A percentile compares a stretch with the other conserved stretches of the same genome.
phyloP scores from a whole-genome alignment of 2,113 vertebrate genomes.

The Channa argus region DNA sequence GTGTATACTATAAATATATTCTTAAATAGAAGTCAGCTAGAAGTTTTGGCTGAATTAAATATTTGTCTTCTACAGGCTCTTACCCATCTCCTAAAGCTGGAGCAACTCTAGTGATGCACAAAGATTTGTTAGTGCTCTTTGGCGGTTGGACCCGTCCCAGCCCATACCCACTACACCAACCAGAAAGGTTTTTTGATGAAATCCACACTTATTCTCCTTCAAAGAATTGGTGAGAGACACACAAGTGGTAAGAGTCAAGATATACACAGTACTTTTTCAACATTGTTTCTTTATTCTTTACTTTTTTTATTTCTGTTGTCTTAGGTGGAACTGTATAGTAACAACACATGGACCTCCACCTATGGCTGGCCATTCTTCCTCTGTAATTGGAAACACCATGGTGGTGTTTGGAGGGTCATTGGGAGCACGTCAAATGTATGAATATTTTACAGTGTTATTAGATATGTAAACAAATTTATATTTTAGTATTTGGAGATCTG shows the following conservation, averaged over 20 bases:
- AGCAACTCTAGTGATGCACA: slow-evolving; percentile 95
- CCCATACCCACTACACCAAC: slow-evolving; percentile 97
- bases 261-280: no score
- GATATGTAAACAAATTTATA: neutral
- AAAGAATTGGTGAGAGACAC: slow-evolving; percentile 92
- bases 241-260: neutral
- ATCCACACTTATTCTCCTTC: slow-evolving; percentile 99
- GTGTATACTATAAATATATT: no score
- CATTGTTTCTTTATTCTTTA: neutral
- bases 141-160: slow-evolving; percentile 98
- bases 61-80: slow-evolving; percentile 85
- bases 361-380: slow-evolving; percentile 98
- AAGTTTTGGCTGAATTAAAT: neutral
- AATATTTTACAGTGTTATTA: slow-evolving; percentile 22
- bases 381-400: slow-evolving; percentile 95
- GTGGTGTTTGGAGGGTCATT: slow-evolving; percentile 97
- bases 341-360: slow-evolving; percentile 97
- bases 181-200: slow-evolving; percentile 98
- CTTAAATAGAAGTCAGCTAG: neutral
- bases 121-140: slow-evolving; percentile 95
- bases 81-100: slow-evolving; percentile 98
- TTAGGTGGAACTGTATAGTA: slow-evolving; percentile 99
- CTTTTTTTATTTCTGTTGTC: neutral
- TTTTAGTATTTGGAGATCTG: neutral
- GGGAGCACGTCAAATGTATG: slow-evolving; percentile 96